A percentile compares a stretch with the other conserved stretches of the same genome.
Conservation (phyloP, 1,140 invertebrate genomes). For the Scylla paramamosain region DNA sequence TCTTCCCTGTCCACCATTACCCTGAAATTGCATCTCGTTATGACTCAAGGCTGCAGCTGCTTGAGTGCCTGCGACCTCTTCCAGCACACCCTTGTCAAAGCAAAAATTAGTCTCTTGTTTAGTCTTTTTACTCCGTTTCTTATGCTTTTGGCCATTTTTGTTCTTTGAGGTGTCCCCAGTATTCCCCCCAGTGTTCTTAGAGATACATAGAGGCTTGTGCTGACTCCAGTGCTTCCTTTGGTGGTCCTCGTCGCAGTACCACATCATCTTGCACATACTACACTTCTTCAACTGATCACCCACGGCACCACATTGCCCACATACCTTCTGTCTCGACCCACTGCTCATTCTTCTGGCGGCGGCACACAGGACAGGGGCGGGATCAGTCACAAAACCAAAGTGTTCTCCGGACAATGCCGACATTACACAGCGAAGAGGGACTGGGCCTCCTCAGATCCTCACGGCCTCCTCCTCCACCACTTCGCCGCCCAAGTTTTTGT, state of each 20-base stretch:
- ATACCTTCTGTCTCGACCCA: constrained; percentile 42
- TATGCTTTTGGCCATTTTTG: constrained; percentile 39
- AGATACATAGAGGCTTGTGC: constrained; percentile 61
- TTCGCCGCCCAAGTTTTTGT: neutral
- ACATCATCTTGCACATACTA: constrained; percentile 40
- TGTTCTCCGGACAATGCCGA: constrained; percentile 18
- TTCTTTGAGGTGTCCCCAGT: neutral
- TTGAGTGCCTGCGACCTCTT: neutral
- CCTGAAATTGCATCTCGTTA: constrained; percentile 57
- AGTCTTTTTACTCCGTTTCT: neutral
- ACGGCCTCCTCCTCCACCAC: neutral
- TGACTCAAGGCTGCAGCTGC: constrained; percentile 22
- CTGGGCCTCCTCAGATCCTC: neutral
- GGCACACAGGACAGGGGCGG: neutral
- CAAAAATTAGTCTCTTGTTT: constrained; percentile 32
- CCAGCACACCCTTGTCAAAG: constrained; percentile 39
- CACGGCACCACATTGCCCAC: constrained; percentile 36
- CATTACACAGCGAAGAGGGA: constrained; percentile 3
- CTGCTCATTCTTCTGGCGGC: constrained; percentile 45
- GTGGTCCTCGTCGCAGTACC: constrained; percentile 65
- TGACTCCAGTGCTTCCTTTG: constrained; percentile 63
- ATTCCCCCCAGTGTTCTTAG: neutral
- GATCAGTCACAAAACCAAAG: neutral
- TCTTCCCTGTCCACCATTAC: neutral
- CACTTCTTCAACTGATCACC: constrained; percentile 56